Base-by-base conservation (phyloP, 1,140 invertebrate genomes). In the Tetragonula clypearis region DNA sequence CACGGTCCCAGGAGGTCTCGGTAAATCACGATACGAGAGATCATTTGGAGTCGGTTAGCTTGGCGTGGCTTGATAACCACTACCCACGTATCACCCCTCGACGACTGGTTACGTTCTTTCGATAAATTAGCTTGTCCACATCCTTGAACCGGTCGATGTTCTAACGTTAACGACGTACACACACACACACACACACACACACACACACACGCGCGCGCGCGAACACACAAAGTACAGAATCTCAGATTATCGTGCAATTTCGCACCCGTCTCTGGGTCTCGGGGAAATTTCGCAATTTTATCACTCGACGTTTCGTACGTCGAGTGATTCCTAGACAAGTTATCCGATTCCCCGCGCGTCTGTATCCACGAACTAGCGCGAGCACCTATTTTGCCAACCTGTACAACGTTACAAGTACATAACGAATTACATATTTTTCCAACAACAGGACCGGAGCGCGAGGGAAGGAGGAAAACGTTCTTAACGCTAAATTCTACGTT, bases 21-120 rank as follows among this genome's bases (percentile, higher is more conserved):
- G 75, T 89, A 90, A 90, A 90, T 90, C 88, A 87, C 86, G 88
- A 90, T 90, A 89, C 79, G 60, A 68, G 85, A 72, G 73, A 87
- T 87, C 88, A 86, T 86, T 85, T 85, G 49, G 72, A 81, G 82
- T 87, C 68, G 60, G 55, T 85, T 76, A 72, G 72, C 87, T 75
- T 73, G 71, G 69, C 75, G 79, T 49, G 79, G 35, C 62, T 68
- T 82, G 88, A 90, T 90, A 90, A 85, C 68, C 76, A 53, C 88
- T 79, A 60, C 71, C 85, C 79, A 87, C 88, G 66, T 89, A 80
- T 89, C 68, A 84, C 30, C 56, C 75, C 62, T 58, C 65, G 35
- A 60, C 68, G 30, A 35, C 66, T 49, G 41, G 71, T 81, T 86
- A 79, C 80, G 80, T 90, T 82, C 89, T 66, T 90, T 66, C 86